phyloP scores from a whole-genome alignment of 2,113 vertebrate genomes.

The Trogon melanurus region DNA sequence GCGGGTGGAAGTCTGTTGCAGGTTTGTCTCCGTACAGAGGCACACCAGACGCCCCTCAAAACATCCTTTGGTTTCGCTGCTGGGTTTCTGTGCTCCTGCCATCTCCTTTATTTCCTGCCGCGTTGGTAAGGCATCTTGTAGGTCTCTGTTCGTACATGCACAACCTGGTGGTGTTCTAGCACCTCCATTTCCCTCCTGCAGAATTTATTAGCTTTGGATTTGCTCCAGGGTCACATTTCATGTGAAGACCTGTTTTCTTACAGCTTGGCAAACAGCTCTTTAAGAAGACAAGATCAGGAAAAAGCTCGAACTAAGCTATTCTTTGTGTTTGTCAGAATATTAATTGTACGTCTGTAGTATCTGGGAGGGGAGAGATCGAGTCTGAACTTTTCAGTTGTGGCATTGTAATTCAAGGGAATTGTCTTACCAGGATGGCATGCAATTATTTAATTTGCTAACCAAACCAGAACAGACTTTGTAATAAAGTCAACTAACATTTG shows the following conservation, averaged over 20 bases:
- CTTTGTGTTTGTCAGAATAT: neutral
- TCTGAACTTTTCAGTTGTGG: conserved; percentile 1
- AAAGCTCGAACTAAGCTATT: neutral
- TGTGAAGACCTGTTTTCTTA: neutral
- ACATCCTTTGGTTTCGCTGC: neutral
- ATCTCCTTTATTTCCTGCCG: neutral
- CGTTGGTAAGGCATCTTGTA: neutral
- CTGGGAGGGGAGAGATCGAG: neutral
- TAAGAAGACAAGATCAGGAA: neutral
- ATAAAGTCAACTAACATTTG: conserved; percentile 68
- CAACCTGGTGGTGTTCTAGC: neutral
- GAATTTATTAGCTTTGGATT: neutral
- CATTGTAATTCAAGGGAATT: conserved; percentile 41
- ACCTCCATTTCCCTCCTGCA: neutral
- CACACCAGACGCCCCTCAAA: neutral
- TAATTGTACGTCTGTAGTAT: neutral
- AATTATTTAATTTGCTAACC: conserved; percentile 66
- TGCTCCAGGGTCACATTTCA: neutral
- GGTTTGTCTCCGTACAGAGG: neutral
- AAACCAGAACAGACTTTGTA: conserved; percentile 51
- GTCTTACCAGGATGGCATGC: conserved; percentile 12
- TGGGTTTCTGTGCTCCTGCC: neutral
- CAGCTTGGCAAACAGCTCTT: neutral
- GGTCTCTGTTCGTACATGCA: neutral
- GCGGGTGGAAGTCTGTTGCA: neutral